phyloP scores from a whole-genome alignment of 2,113 vertebrate genomes.

The Cryptomyrus ogoouensis region DNA sequence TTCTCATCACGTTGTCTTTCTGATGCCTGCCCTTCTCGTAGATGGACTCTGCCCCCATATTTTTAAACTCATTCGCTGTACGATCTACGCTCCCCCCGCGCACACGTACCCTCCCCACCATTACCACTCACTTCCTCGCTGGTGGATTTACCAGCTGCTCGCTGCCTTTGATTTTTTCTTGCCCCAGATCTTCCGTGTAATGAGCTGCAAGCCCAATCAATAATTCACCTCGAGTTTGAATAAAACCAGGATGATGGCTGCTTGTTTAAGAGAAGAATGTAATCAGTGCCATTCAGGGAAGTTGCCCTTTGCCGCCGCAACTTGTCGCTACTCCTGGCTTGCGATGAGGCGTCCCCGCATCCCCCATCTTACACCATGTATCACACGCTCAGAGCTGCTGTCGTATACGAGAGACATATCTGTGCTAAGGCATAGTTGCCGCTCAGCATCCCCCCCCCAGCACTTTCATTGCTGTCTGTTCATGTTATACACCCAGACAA shows the following conservation, averaged over 20 bases:
- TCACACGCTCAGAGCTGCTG: not conserved
- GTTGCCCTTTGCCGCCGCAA: conserved; percentile 22
- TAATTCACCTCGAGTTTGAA: conserved; percentile 70
- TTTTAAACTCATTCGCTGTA: conserved; percentile 23
- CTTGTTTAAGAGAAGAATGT: conserved; percentile 55
- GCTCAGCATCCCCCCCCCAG: not conserved
- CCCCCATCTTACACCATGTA: conserved; percentile 10
- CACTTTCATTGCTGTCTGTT: not conserved
- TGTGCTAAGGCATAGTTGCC: not conserved
- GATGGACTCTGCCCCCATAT: conserved; percentile 15
- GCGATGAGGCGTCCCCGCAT: conserved; percentile 25
- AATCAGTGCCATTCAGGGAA: conserved; percentile 60
- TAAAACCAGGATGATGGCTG: conserved; percentile 57
- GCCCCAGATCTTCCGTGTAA: conserved; percentile 65
- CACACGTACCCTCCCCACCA: conserved; percentile 37
- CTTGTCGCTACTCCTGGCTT: conserved; percentile 1
- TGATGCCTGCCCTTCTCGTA: conserved; percentile 6
- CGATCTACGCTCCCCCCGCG: conserved; percentile 34
- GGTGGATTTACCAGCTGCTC: conserved; percentile 63
- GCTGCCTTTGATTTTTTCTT: conserved; percentile 65
- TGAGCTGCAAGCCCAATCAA: conserved; percentile 73
- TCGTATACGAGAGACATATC: not conserved
- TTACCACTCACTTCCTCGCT: conserved; percentile 22
- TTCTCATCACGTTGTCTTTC: not conserved
- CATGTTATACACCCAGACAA: not conserved